These are phyloP conservation scores for Zoanthus sansibaricus DNA, from an alignment of 92 coral and sea anemone genomes.

Conservation along the genomic window DNA sequence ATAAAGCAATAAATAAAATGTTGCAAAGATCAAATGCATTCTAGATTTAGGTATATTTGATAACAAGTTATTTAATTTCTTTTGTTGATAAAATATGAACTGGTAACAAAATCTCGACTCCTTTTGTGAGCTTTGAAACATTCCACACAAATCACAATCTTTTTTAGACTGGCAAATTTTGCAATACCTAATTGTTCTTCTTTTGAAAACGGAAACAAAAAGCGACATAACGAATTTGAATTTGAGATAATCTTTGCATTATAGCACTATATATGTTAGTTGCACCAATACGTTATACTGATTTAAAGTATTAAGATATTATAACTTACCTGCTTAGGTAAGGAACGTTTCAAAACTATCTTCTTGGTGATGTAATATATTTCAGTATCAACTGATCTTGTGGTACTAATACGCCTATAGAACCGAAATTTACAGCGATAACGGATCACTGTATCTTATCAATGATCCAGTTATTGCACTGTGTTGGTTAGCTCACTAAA, in stretches of 20 bases:
- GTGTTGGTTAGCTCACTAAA: constrained; percentile 34
- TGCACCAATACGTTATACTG: not conserved
- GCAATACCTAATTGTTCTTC: not conserved
- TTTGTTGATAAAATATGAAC: not conserved
- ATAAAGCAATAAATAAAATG: too few relatives aligned
- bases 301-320: not conserved
- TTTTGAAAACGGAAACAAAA: not conserved
- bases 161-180: not conserved
- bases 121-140: not conserved
- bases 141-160: too few relatives aligned
- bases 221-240: not conserved
- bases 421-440: not conserved
- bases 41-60: not conserved
- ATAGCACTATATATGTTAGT: not conserved
- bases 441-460: not conserved
- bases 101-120: not conserved
- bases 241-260: not conserved
- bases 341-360: not conserved
- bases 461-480: constrained; percentile 27
- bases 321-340: not conserved
- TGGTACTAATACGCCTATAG: not conserved
- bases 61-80: not conserved
- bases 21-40: too few relatives aligned
- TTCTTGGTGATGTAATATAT: not conserved
- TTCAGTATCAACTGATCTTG: not conserved